Conservation (phyloP, 2,797 vertebrate species). For the Emydoidea blandingii region DNA sequence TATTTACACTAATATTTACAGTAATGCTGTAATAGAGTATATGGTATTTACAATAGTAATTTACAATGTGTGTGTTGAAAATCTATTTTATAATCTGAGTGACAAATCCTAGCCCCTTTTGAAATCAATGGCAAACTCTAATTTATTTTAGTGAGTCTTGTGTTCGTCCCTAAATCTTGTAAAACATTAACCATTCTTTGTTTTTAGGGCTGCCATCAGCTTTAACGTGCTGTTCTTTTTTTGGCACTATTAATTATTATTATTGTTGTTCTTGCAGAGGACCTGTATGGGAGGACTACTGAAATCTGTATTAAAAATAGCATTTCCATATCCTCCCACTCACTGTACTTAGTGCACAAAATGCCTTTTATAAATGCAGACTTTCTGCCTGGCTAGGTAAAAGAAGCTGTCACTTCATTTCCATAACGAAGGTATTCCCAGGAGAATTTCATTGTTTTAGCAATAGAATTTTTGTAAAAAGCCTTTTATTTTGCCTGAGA, state of each 20-base stretch:
- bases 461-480: conserved; percentile 83
- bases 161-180: background rate
- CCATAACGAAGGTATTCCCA: conserved; percentile 80
- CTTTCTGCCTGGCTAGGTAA: conserved; percentile 83
- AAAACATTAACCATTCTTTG: background rate
- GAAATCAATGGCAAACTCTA: background rate
- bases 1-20: background rate
- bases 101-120: conserved; percentile 9
- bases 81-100: background rate
- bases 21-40: background rate
- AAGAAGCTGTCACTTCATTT: conserved; percentile 83
- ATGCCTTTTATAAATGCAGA: conserved; percentile 84
- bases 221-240: conserved; percentile 64
- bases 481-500: conserved; percentile 80
- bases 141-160: conserved; percentile 5
- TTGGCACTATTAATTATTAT: conserved; percentile 73
- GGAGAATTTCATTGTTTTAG: conserved; percentile 83
- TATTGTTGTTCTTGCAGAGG: conserved; percentile 79
- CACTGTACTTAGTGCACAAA: conserved; percentile 79
- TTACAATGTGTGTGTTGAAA: conserved; percentile 21
- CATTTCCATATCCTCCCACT: conserved; percentile 82
- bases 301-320: conserved; percentile 84
- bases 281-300: conserved; percentile 78
- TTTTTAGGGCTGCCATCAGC: conserved; percentile 67
- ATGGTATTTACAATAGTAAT: conserved; percentile 10